These are phyloP conservation scores for Nothura maculosa DNA, from an alignment of 2,797 vertebrate genomes.

Conservation along the genomic window DNA sequence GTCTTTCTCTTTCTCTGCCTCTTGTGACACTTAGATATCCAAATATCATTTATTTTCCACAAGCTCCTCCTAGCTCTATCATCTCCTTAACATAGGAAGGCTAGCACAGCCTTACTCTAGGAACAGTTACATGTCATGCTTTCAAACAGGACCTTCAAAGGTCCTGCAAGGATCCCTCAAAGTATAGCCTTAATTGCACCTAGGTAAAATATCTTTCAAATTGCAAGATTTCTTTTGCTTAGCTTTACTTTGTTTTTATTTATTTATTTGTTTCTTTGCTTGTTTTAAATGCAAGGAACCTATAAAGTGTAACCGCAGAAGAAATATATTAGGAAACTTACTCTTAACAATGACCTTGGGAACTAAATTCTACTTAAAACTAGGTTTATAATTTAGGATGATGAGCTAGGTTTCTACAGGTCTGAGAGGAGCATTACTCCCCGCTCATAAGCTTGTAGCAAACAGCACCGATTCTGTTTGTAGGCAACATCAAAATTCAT, in stretches of 20 bases:
- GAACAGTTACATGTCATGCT: background rate
- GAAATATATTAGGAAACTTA: background rate
- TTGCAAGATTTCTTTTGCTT: rapidly evolving
- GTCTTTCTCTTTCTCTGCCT: background rate
- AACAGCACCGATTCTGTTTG: background rate
- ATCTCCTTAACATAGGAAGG: rapidly evolving
- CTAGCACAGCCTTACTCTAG: background rate
- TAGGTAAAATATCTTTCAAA: background rate
- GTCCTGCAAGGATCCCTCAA: background rate
- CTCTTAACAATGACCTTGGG: background rate
- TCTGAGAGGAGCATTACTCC: background rate
- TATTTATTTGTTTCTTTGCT: too few species aligned
- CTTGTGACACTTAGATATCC: background rate
- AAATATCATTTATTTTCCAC: background rate
- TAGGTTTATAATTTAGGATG: background rate
- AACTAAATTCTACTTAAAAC: background rate
- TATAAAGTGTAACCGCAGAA: background rate
- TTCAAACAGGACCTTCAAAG: background rate
- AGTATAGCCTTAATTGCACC: background rate
- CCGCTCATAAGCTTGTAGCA: background rate
- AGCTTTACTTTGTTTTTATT: too few species aligned
- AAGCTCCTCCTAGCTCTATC: background rate
- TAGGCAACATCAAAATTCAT: slow-evolving; percentile 38
- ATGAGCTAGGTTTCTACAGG: background rate
- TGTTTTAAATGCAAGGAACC: background rate